Evolutionary conservation across 2,888 invertebrate species (phyloP).

Genomic region (Eupeodes latifasciatus): DNA sequence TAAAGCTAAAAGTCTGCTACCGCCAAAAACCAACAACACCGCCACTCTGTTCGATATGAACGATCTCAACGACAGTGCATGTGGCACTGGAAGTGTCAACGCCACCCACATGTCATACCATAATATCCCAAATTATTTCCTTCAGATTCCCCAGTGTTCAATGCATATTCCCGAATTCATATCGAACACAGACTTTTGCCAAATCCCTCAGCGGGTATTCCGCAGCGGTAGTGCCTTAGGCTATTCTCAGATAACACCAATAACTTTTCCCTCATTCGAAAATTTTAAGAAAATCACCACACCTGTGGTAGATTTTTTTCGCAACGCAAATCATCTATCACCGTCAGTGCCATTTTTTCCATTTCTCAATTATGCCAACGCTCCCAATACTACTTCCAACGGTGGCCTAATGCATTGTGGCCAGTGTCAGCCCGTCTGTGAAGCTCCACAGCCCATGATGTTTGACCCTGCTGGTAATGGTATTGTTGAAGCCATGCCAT

Average conservation of each 20-base stretch:
- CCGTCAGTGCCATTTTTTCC: slow-evolving; percentile 72
- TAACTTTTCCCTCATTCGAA: slow-evolving; percentile 80
- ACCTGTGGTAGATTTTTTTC: slow-evolving; percentile 83
- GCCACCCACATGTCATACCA: slow-evolving; percentile 72
- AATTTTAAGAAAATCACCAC: slow-evolving; percentile 82
- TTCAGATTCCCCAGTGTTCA: slow-evolving; percentile 78
- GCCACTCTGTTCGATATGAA: slow-evolving; percentile 80
- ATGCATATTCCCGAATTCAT: slow-evolving; percentile 80
- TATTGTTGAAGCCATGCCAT: slow-evolving; percentile 49
- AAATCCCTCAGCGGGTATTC: slow-evolving; percentile 80
- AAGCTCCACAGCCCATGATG: slow-evolving; percentile 35
- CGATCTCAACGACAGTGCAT: slow-evolving; percentile 69
- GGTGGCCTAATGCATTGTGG: slow-evolving; percentile 42
- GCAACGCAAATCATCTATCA: slow-evolving; percentile 77
- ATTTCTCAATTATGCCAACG: slow-evolving; percentile 46
- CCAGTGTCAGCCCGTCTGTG: slow-evolving; percentile 50
- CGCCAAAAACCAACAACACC: slow-evolving; percentile 76
- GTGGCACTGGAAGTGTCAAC: slow-evolving; percentile 52
- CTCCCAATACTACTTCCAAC: slow-evolving; percentile 45
- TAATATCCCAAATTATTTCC: slow-evolving; percentile 77
- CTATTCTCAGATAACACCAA: slow-evolving; percentile 66
- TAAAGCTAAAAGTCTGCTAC: slow-evolving; percentile 78
- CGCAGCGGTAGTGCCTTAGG: slow-evolving; percentile 79
- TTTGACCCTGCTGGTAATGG: slow-evolving; percentile 49
- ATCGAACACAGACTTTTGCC: slow-evolving; percentile 82